These are phyloP conservation scores for Siderastrea siderea DNA, from an alignment of 92 coral and sea anemone genomes.

Conservation along the genomic window DNA sequence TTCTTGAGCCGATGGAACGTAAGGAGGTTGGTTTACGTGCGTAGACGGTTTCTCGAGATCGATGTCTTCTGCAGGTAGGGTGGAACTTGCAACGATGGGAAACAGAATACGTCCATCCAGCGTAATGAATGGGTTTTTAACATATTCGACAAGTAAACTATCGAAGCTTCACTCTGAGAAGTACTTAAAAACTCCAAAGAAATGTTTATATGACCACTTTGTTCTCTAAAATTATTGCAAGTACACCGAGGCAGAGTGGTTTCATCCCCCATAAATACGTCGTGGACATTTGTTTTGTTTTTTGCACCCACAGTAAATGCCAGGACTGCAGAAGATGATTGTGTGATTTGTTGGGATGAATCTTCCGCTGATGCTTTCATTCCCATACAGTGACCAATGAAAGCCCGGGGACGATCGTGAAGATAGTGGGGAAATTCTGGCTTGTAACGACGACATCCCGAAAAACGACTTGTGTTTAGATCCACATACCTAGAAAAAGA, in stretches of 20 bases:
- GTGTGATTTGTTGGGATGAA: neutral
- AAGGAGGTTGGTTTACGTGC: neutral
- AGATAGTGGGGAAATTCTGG: conserved; percentile 39
- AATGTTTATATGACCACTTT: conserved; percentile 61
- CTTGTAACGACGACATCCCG: conserved; percentile 3
- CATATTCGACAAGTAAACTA: conserved; percentile 30
- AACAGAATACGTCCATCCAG: conserved; percentile 30
- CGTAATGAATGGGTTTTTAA: conserved; percentile 37
- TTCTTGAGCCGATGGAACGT: neutral
- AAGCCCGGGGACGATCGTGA: conserved; percentile 53
- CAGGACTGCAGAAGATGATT: neutral
- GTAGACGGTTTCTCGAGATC: neutral
- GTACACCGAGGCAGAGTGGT: conserved; percentile 46
- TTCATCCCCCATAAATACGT: conserved; percentile 49
- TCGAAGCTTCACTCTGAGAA: conserved; percentile 51
- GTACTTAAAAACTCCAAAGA: conserved; percentile 45
- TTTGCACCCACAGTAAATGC: neutral
- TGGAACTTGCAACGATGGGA: neutral
- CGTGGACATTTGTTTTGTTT: conserved; percentile 23
- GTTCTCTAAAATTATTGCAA: conserved; percentile 42
- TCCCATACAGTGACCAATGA: conserved; percentile 52
- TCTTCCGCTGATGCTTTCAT: conserved; percentile 29
- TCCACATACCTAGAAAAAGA: neutral
- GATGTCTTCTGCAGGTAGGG: neutral
- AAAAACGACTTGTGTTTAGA: neutral